Evolutionary conservation across 2,113 vertebrate genomes (phyloP), one percentile per base, ranked within the genome.

Genomic region (Tautogolabrus adspersus): DNA sequence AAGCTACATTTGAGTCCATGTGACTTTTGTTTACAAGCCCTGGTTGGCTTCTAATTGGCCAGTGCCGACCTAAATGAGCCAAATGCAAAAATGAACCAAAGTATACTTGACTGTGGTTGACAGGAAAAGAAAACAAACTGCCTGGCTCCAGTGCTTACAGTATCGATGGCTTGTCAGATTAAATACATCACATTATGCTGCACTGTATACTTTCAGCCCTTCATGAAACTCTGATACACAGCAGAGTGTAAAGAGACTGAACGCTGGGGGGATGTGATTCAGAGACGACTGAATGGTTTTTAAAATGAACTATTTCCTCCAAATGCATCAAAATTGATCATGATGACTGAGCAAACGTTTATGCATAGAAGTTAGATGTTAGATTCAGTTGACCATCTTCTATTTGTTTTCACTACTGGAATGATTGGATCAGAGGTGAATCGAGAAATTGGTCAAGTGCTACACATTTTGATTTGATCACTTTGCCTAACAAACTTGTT

Each of bases 41-140:
- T 22, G 66, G 49, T 71, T 56, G 72, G 73, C 61, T 67, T 75
- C 60, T 91, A 87, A 87, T 89, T 89, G 87, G 89, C 30, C 80
- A 64, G 67, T 22, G 59, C 37, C 42, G 6, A 26, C 47, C 44
- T 51, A 70, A 87, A 80, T 82, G 81, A 87, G 60, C 67, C 82
- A 22, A 88, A 85, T 68, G 65, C 65, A 68, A 66, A 77, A 87
- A 66, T 30, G 40, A 67, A 64, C 65, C 66, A 51, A 64, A 60
- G 70, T 67, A 63, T 79, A 86, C 71, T 71, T 16, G 42, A 23
- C 42, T 61, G 55, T 10, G 60, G 73, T 46, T 63, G 73, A 81
- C 79, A 63, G 68, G 65, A 11, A 54, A 38, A 11, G 66, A 60
- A 81, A 83, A 85, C 72, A 78, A 75, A 82, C 63, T 55, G 66